A percentile compares a stretch with the other conserved stretches of the same genome.
Evolutionary conservation across 2,888 invertebrate genomes (phyloP).

Genomic region (Drosophila antonietae): DNA sequence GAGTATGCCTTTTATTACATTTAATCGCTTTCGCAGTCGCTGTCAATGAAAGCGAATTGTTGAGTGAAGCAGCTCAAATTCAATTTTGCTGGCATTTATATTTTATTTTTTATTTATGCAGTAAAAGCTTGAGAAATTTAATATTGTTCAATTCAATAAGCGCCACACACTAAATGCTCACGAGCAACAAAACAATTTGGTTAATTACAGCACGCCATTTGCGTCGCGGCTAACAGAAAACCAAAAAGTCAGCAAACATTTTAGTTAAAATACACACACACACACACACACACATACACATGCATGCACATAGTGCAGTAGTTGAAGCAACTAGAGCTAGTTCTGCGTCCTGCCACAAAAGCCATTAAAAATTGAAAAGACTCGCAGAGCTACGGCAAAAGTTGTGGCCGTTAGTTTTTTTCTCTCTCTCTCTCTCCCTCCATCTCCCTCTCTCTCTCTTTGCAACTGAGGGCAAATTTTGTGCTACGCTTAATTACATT

Average conservation of each 20-base stretch:
- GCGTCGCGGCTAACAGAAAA: conserved; percentile 41
- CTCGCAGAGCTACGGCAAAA: conserved; percentile 19
- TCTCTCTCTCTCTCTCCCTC: background rate
- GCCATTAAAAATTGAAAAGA: conserved; percentile 68
- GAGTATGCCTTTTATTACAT: conserved; percentile 37
- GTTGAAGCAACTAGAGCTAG: conserved; percentile 8
- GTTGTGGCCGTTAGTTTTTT: conserved; percentile 31
- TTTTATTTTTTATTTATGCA: background rate
- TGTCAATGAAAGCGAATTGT: conserved; percentile 29
- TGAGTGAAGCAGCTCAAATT: conserved; percentile 34
- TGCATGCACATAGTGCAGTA: too few relatives aligned
- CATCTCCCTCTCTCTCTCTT: background rate
- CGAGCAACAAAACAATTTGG: conserved; percentile 60
- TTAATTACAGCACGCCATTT: conserved; percentile 62
- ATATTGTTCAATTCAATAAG: conserved; percentile 1
- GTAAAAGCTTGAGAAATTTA: background rate
- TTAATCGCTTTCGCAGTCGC: conserved; percentile 47
- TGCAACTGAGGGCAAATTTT: background rate
- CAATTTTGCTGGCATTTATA: conserved; percentile 8
- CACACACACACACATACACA: too few relatives aligned
- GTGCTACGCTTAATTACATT: conserved; percentile 73
- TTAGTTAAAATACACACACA: conserved; percentile 8
- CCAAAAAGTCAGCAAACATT: conserved; percentile 20
- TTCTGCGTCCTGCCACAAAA: conserved; percentile 27
- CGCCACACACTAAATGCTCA: conserved; percentile 19